Evolutionary conservation across 2,888 invertebrate genomes (phyloP).

Genomic region (Myopa testacea): DNA sequence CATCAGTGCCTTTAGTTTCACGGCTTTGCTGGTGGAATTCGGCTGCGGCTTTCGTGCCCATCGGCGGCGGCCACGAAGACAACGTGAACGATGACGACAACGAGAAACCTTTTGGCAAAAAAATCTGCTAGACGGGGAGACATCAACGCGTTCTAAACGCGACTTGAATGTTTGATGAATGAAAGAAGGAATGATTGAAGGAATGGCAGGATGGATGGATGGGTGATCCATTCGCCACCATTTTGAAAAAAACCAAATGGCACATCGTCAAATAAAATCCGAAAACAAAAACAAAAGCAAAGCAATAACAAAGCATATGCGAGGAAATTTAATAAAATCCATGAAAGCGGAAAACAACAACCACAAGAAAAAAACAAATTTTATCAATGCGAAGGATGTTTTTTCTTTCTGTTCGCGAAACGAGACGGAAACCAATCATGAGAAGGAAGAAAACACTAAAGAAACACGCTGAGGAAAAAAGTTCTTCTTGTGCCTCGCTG

Average conservation of each 20-base stretch:
- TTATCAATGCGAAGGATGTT: too few species aligned
- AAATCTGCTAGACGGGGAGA: slow-evolving; percentile 13
- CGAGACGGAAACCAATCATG: neutral
- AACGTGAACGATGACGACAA: neutral
- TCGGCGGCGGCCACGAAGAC: neutral
- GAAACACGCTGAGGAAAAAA: too few species aligned
- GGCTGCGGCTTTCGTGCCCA: neutral
- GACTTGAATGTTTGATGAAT: slow-evolving; percentile 27
- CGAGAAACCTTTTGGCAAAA: slow-evolving; percentile 17
- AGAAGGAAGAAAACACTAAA: too few species aligned
- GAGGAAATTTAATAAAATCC: slow-evolving; percentile 15
- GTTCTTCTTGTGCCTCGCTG: too few species aligned
- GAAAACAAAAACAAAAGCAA: slow-evolving; percentile 9
- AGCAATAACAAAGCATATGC: neutral
- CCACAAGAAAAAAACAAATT: too few species aligned
- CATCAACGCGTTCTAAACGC: slow-evolving; percentile 25
- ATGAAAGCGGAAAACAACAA: neutral
- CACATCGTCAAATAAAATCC: neutral
- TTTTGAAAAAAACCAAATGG: too few species aligned
- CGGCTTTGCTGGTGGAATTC: neutral
- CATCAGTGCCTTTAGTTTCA: neutral
- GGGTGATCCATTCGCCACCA: too few species aligned
- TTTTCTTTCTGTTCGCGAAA: neutral
- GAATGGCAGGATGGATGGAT: neutral
- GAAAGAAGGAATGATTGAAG: neutral